These are phyloP conservation scores for Lerema accius DNA, from an alignment of 1,140 invertebrate genomes.

Conservation along the genomic window DNA sequence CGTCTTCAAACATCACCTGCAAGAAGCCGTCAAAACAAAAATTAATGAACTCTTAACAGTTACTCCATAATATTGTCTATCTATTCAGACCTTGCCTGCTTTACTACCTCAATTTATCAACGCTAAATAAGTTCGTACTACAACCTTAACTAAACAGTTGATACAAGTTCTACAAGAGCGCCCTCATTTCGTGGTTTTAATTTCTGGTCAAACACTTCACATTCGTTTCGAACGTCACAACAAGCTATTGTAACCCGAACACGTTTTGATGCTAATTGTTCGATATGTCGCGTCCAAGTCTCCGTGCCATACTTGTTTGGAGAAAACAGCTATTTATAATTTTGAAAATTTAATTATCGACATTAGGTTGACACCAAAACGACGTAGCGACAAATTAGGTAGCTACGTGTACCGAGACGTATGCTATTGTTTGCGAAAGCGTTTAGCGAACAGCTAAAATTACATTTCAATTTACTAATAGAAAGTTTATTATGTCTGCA, in stretches of 20 bases:
- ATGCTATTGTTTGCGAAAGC: slow-evolving; percentile 60
- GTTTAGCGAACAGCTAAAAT: slow-evolving; percentile 45
- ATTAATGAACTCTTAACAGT: too few species aligned
- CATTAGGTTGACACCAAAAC: slow-evolving; percentile 69
- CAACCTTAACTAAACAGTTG: too few species aligned
- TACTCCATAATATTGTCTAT: too few species aligned
- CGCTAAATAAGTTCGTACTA: too few species aligned
- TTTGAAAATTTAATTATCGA: slow-evolving; percentile 79
- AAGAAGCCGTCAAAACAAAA: too few species aligned
- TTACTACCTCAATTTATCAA: too few species aligned
- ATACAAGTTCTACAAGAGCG: background rate
- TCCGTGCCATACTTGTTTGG: slow-evolving; percentile 77
- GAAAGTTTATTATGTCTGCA: slow-evolving; percentile 59
- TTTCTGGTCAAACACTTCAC: background rate
- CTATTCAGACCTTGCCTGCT: too few species aligned
- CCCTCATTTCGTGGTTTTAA: background rate
- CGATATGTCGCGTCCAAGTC: slow-evolving; percentile 54
- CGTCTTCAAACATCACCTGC: too few species aligned
- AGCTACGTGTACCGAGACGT: slow-evolving; percentile 35
- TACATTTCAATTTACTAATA: slow-evolving; percentile 60
- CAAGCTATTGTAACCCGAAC: slow-evolving; percentile 71
- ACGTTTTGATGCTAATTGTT: slow-evolving; percentile 73
- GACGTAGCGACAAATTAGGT: slow-evolving; percentile 47
- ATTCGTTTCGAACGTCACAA: slow-evolving; percentile 50
- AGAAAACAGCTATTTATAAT: slow-evolving; percentile 57